Base-by-base conservation (phyloP, 2,797 vertebrate genomes). In the Gadopsis bispinosus region DNA sequence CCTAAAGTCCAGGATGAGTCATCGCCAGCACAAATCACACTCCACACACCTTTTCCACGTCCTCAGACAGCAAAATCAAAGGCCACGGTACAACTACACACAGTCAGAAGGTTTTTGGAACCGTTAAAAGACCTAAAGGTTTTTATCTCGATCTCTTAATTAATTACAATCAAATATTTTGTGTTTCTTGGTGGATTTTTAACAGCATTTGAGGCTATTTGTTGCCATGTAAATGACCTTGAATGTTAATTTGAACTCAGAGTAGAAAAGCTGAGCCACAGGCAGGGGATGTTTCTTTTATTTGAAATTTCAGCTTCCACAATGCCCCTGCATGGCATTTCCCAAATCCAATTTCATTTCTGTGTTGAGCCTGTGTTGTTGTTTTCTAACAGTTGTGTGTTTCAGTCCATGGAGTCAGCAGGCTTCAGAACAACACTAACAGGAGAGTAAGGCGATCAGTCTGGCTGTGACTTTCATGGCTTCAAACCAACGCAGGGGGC, bases 1-100 rank as follows among this genome's bases (percentile, higher is more conserved):
- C 68, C 66, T 81, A 10, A 64, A 62, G 53, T 69, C 48, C 51
- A 14, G 33, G 7, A 61, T 81, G 79, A 86, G 43, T 59, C 77
- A 84, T 79, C 50, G 71, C 69, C 13, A 7, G 31, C 8, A 29
- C 55, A 50, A 72, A 70, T 67, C 66, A 59, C 50, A 37, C 71
- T 26, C 64, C 56, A 69, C 45, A 41, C 61, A 76, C 53, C 10
- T 73, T 79, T 51, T 41, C 13, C 53, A 48, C 3, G 0, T 69
- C 31, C 20, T 39, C 50, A 62, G 14, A 56, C 54, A 48, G 47
- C 41, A 41, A 50, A 50, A 50, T 69, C 53, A 75, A 12, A 37
- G 35, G 41, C 16, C 26, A 16, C 45, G 26, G 7, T 39, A 19
- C 29, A 55, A 2, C 16, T 29, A 4, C 0, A 62, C 55, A 58